Evolutionary conservation across 2,113 vertebrate genomes (phyloP), one percentile per base, ranked within the genome.

Genomic region (Lagopus muta): DNA sequence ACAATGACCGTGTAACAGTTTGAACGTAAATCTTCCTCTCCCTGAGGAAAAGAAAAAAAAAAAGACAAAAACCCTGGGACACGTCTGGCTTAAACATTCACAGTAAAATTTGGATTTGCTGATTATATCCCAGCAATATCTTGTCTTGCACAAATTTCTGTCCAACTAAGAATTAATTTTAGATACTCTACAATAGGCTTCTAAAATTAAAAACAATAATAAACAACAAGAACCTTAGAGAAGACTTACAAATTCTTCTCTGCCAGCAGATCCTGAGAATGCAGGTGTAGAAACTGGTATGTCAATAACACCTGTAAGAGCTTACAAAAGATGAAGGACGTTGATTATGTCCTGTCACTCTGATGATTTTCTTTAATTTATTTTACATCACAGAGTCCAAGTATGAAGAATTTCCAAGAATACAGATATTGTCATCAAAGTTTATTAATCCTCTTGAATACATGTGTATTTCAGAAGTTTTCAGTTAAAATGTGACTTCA

Each of bases 31-130:
- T 55, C 43, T 81, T 77, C 32, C 25, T 55, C 10, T 17, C 81
- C 78, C 38, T 79, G 20, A 88, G 42, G 82, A n/a, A 55, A 55
- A 55, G 10, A 11, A 32, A 57, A 55, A 32, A 32, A 36, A 76
- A 34, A 72, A 70, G 20, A 48, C 24, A 38, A 71, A 92, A 91
- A 6, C 52, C 22, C 52, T 52, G 7, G 1, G 30, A 91, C 25
- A 60, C 24, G 27, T 80, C 40, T 82, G 69, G 7, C 52, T 71
- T 40, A 86, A 1, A 1, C 27, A 82, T 94, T 82, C 58, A 87
- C 36, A 91, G 70, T 60, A 93, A 67, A 86, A 73, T 16, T 88
- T 84, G 54, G 87, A 86, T 79, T 95, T 84, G 50, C 70, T 47
- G 77, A 48, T 92, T 93, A 82, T 61, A 57, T 47, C 11, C 36